Percentiles rank a stretch among this genome's conserved stretches.
Conservation (phyloP, 2,113 vertebrate species). For the Bothrops jararaca region DNA sequence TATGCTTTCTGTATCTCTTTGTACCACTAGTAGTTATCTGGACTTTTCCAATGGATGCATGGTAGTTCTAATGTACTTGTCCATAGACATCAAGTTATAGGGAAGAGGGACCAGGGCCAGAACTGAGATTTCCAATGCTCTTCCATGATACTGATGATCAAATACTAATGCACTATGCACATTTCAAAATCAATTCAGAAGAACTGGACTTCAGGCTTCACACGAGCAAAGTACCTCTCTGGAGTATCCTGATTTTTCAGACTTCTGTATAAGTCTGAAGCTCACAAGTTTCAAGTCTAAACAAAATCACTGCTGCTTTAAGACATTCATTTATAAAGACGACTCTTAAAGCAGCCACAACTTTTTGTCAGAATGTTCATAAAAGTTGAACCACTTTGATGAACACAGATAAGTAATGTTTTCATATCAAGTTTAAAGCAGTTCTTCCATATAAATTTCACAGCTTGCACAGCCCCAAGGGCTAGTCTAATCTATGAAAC, state of each 20-base stretch:
- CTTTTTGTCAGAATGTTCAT: not conserved
- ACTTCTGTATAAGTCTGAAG: not conserved
- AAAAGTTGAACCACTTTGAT: not conserved
- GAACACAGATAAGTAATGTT: not conserved
- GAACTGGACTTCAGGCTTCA: not conserved
- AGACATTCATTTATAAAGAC: not conserved
- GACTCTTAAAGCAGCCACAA: not conserved
- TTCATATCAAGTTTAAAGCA: not conserved
- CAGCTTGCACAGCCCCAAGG: not conserved
- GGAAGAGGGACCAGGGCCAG: not conserved
- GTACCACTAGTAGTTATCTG: not conserved
- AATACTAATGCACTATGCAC: not conserved
- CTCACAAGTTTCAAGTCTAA: not conserved
- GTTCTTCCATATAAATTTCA: not conserved
- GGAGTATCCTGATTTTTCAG: not conserved
- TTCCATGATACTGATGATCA: not conserved
- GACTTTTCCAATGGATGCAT: not conserved
- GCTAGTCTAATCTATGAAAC: not conserved
- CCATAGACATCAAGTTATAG: not conserved
- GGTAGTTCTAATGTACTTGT: not conserved
- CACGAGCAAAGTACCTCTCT: not conserved
- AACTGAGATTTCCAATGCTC: not conserved
- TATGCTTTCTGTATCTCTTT: not conserved
- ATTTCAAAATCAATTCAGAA: not conserved
- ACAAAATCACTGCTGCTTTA: not conserved